Evolutionary conservation across 2,888 invertebrate species (phyloP), one percentile per base, ranked within the genome.

Genomic region (Ryuthela nishihirai): DNA sequence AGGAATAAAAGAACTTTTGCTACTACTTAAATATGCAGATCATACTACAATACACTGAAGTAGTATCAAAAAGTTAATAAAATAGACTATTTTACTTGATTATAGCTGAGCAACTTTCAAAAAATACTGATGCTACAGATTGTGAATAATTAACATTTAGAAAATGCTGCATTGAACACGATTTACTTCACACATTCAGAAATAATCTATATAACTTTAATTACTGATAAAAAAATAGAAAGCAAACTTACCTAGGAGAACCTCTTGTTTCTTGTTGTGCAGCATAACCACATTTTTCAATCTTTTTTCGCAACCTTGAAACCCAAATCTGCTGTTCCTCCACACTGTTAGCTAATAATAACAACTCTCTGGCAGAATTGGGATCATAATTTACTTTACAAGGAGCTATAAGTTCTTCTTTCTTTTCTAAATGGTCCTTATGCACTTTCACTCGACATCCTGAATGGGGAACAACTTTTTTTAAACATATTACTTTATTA

Each of bases 401-500:
- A 41, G 95, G 94, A 65, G 91, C 90, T 72, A 95, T 84, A 63
- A 84, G 82, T 74, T 89, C 89, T 73, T 87, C 86, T 70, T 83
- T 83, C 69, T 84, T 85, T 70, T 88, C 86, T 74, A 91, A 83
- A 81, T 99, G 98, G 74, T 98, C 97, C 76, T 91, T 90, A 78
- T 99, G 98, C 72, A 98, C 88, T 81, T 97, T 97, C 75, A 92
- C 88, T 72, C 90, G 88, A 78, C 97, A 98, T 67, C 93, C 94
- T 88, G 73, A n/a, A n/a, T n/a, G n/a, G n/a, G n/a, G n/a, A n/a
- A n/a, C n/a, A n/a, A n/a, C n/a, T n/a, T n/a, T n/a, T n/a, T n/a
- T n/a, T n/a, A n/a, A n/a, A n/a, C n/a, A n/a, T n/a, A n/a, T n/a
- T n/a, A n/a, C n/a, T n/a, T n/a, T n/a, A n/a, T n/a, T n/a, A n/a